Percentiles rank a stretch among this genome's conserved stretches.
phyloP scores from a whole-genome alignment of 1,140 invertebrate genomes.

The Drosophila repleta region DNA sequence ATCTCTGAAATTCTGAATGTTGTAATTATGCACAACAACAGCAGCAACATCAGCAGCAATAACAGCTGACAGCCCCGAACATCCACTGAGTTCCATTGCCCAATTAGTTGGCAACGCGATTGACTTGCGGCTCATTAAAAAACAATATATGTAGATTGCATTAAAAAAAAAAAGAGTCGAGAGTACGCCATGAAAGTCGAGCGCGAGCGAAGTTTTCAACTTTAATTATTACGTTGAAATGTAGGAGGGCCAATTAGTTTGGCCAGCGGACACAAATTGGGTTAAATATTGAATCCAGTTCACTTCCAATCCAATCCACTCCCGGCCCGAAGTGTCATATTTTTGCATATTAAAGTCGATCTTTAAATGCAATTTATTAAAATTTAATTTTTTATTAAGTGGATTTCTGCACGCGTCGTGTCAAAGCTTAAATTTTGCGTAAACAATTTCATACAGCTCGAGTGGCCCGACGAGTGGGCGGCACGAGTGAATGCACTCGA shows the following conservation, averaged over 20 bases:
- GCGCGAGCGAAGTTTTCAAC: constrained; percentile 40
- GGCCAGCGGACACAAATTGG: constrained; percentile 61
- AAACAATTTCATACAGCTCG: constrained; percentile 35
- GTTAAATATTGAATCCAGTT: constrained; percentile 63
- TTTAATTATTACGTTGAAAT: constrained; percentile 73
- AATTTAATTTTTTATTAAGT: constrained; percentile 67
- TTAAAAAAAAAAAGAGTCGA: constrained; percentile 11
- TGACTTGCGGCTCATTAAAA: constrained; percentile 82
- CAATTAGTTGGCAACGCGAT: constrained; percentile 76
- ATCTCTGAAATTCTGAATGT: constrained; percentile 57
- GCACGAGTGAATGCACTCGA: constrained; percentile 1
- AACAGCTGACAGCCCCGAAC: constrained; percentile 1
- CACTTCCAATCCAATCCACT: constrained; percentile 6
- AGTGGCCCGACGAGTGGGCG: constrained; percentile 7
- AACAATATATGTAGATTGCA: constrained; percentile 80
- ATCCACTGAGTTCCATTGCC: constrained; percentile 35
- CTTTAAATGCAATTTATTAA: constrained; percentile 72
- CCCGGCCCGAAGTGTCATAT: constrained; percentile 31
- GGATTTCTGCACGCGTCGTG: constrained; percentile 47
- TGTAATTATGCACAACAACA: constrained; percentile 59
- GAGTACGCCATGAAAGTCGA: constrained; percentile 26
- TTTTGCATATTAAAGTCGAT: constrained; percentile 49
- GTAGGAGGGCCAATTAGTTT: constrained; percentile 70
- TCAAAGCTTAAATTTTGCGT: constrained; percentile 49
- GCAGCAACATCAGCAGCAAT: constrained; percentile 9